Evolutionary conservation across 1,140 invertebrate species (phyloP).

Genomic region (Heliothis virescens): DNA sequence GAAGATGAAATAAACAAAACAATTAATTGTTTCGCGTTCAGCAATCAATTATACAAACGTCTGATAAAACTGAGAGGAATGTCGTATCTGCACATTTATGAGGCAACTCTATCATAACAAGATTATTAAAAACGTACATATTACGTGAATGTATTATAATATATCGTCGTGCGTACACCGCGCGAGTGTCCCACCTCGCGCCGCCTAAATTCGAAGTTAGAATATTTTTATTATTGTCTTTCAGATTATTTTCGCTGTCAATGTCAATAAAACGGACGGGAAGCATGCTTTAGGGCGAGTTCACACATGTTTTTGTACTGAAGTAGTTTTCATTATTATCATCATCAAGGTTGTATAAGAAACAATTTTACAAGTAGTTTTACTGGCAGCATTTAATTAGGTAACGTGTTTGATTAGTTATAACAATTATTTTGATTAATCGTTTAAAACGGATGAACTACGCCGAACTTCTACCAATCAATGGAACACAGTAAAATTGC

Average conservation of each 20-base stretch:
- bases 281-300: constrained; percentile 36
- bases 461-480: neutral
- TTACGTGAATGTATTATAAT: constrained; percentile 55
- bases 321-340: too few species aligned
- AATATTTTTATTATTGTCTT: constrained; percentile 69
- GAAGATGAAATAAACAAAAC: neutral
- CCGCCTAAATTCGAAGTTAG: constrained; percentile 53
- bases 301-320: constrained; percentile 42
- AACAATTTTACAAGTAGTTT: neutral
- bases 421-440: constrained; percentile 24
- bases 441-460: neutral
- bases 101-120: constrained; percentile 11
- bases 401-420: neutral
- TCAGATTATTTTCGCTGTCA: constrained; percentile 66
- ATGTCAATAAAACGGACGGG: constrained; percentile 61
- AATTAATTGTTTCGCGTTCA: neutral
- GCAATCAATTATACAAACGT: constrained; percentile 18
- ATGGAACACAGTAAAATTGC: neutral
- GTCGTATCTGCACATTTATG: constrained; percentile 23
- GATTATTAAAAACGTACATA: constrained; percentile 52
- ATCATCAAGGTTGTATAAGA: neutral
- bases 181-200: constrained; percentile 42
- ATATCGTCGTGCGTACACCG: constrained; percentile 52
- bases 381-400: constrained; percentile 6
- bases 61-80: constrained; percentile 4